phyloP scores from a whole-genome alignment of 2,888 invertebrate genomes.

The Diploptera punctata region DNA sequence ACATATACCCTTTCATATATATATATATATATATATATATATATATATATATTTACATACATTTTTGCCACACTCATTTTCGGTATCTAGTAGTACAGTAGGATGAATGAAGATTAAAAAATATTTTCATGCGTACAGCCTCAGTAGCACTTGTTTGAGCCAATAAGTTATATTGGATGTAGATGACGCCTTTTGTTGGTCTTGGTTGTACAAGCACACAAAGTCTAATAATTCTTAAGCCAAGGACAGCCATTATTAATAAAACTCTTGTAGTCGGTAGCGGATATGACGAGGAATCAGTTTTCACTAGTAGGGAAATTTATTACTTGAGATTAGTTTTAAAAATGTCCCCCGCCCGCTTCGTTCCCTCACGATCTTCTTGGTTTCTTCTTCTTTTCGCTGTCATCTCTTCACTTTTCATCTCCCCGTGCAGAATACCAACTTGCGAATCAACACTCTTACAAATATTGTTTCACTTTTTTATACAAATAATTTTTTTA shows the following conservation, averaged over 20 bases:
- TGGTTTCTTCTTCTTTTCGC: background rate
- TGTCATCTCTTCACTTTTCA: background rate
- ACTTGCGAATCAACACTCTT: background rate
- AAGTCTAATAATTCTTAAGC: conserved; percentile 22
- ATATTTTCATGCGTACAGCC: too few species aligned
- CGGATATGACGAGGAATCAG: conserved; percentile 33
- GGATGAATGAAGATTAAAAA: too few species aligned
- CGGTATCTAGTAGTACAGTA: too few species aligned
- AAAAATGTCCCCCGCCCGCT: conserved; percentile 27
- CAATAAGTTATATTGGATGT: too few species aligned
- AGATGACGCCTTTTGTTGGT: too few species aligned
- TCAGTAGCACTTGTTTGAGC: too few species aligned
- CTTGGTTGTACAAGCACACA: background rate
- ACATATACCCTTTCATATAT: too few species aligned
- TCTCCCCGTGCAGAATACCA: conserved; percentile 3
- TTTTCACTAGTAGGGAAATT: conserved; percentile 36
- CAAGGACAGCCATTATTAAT: conserved; percentile 29
- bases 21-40: too few species aligned
- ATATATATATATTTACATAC: too few species aligned
- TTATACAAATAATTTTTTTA: too few species aligned
- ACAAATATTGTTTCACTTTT: too few species aligned
- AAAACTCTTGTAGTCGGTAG: conserved; percentile 10
- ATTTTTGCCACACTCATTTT: too few species aligned
- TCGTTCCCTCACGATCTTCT: conserved; percentile 9
- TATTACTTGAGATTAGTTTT: conserved; percentile 40